These are phyloP conservation scores for Drosophila parthenogenetica DNA, from an alignment of 2,888 invertebrate genomes.

Conservation along the genomic window DNA sequence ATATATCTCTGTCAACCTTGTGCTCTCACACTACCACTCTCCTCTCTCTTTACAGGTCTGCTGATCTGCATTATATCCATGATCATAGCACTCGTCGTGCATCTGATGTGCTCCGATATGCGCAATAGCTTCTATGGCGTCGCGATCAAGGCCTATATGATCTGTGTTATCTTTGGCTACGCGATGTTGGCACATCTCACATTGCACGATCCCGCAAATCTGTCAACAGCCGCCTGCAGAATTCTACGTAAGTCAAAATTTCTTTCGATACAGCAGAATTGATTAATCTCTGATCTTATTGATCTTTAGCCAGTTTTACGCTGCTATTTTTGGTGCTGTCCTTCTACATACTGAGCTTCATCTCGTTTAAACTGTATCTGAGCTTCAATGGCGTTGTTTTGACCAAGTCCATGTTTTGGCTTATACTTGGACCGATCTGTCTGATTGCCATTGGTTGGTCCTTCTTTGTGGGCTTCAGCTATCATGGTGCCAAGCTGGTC, in stretches of 20 bases:
- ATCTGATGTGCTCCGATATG: constrained; percentile 76
- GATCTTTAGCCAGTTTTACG: constrained; percentile 64
- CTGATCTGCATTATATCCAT: constrained; percentile 81
- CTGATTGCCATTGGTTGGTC: constrained; percentile 77
- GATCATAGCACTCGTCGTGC: constrained; percentile 74
- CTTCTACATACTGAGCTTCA: constrained; percentile 77
- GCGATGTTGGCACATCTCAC: constrained; percentile 76
- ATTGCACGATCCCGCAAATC: constrained; percentile 73
- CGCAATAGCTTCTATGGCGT: constrained; percentile 82
- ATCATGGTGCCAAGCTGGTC: constrained; percentile 84
- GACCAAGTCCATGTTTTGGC: constrained; percentile 80
- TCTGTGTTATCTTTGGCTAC: constrained; percentile 79
- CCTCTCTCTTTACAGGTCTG: constrained; percentile 63
- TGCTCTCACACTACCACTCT: too few species aligned
- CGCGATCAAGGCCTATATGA: constrained; percentile 76
- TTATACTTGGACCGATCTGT: constrained; percentile 77
- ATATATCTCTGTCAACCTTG: neutral
- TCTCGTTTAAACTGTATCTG: constrained; percentile 79
- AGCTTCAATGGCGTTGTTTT: constrained; percentile 79
- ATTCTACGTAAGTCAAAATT: constrained; percentile 68
- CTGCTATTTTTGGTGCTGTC: constrained; percentile 76
- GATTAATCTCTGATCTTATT: constrained; percentile 4
- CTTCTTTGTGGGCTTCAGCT: constrained; percentile 68
- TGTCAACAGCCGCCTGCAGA: constrained; percentile 69
- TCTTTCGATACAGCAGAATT: neutral